Conservation (phyloP, 2,888 invertebrate genomes). For the Yponomeuta plumbellus region DNA sequence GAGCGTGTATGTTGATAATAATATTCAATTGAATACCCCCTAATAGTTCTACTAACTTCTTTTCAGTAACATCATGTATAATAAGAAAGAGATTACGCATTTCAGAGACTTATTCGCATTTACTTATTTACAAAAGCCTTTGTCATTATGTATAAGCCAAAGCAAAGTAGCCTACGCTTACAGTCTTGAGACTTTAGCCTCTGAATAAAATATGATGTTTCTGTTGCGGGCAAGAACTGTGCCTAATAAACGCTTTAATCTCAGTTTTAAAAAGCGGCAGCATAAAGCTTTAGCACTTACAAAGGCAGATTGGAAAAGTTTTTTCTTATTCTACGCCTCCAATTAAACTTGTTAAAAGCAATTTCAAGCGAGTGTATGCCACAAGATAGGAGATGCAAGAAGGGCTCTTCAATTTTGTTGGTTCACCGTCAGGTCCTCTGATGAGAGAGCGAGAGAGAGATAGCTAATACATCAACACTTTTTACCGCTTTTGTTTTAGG, state of each 20-base stretch:
- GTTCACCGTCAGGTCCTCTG: neutral
- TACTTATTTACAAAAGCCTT: too few relatives aligned
- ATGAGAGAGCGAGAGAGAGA: neutral
- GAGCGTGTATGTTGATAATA: too few relatives aligned
- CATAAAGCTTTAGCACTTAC: conserved; percentile 49
- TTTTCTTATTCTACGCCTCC: conserved; percentile 61
- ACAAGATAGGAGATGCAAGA: neutral
- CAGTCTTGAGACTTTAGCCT: neutral
- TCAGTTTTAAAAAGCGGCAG: conserved; percentile 36
- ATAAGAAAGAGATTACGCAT: too few relatives aligned
- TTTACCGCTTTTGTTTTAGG: too few relatives aligned
- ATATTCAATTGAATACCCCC: too few relatives aligned
- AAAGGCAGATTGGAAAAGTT: conserved; percentile 73
- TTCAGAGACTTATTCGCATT: too few relatives aligned
- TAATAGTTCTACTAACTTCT: too few relatives aligned
- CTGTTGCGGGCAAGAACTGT: conserved; percentile 36
- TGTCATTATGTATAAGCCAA: too few relatives aligned
- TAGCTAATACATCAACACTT: too few relatives aligned
- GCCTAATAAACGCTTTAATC: conserved; percentile 55
- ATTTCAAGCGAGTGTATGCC: conserved; percentile 56
- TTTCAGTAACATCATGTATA: too few relatives aligned
- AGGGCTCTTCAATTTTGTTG: neutral
- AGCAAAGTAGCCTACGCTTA: neutral
- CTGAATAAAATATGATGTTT: conserved; percentile 19
- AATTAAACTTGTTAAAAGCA: conserved; percentile 72